Base-by-base conservation (phyloP, 1,140 invertebrate species). In the Hylaeus anthracinus region DNA sequence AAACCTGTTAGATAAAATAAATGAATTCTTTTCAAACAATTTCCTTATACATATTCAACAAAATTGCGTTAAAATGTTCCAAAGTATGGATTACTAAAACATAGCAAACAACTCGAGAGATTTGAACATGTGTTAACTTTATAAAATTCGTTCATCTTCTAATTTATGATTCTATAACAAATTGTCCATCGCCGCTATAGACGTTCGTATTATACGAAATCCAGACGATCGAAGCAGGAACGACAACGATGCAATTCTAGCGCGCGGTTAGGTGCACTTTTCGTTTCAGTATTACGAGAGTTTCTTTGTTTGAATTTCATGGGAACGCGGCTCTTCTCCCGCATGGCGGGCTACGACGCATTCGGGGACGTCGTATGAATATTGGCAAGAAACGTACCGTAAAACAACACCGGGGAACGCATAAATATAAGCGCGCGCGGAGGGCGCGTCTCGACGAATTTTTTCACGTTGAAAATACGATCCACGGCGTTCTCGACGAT, bases 251-350 rank as follows among this genome's bases (percentile, higher is more conserved):
- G 70, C 70, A 82, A 67, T 72, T 79, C 55, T 14, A 43, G 76
- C 26, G 41, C 64, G 26, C 45, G 45, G 12, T 72, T 72, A 64
- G 39, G 55, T 72, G 64, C 65, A 67, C 58, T 72, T 55, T 65
- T 37, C 26, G 66, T 67, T 41, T 67, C 37, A 64, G 60, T 69
- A 37, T 15, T 41, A 69, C 43, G 60, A 61, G 69, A 72, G 72
- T 71, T 79, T 60, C 70, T 69, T 53, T 63, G 51, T 51, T 41
- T 39, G 81, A 82, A 79, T 79, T 78, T 82, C 79, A 82, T 64
- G 75, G 14, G 71, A 48, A 66, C 43, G 41, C 65, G 65, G 69
- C 61, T 56, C 67, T 82, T 72, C 78, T 82, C 78, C 80, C 80
- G 78, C 80, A 72, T 79, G 80, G 80, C 55, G 45, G 69, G 72